Conservation (phyloP, 2,797 vertebrate genomes). For the Kryptopterus vitreolus region DNA sequence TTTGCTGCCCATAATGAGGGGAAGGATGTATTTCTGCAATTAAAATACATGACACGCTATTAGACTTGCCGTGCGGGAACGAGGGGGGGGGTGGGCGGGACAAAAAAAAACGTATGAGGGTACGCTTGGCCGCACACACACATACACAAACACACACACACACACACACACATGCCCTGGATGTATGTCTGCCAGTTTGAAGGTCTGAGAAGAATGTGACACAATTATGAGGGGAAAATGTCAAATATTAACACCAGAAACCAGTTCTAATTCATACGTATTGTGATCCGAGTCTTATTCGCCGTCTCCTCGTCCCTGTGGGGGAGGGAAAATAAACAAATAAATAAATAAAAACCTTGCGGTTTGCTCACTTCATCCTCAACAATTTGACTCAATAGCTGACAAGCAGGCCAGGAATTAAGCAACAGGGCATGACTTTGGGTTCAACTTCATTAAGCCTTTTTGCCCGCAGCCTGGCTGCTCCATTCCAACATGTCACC, state of each 20-base stretch:
- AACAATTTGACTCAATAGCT: constrained; percentile 54
- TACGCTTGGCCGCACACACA: constrained; percentile 20
- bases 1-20: constrained; percentile 91
- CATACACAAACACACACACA: too few species aligned
- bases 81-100: neutral
- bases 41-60: constrained; percentile 79
- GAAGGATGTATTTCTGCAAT: constrained; percentile 96
- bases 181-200: constrained; percentile 18
- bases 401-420: constrained; percentile 54
- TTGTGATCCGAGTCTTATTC: neutral
- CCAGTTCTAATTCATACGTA: constrained; percentile 34
- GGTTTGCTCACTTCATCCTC: constrained; percentile 55
- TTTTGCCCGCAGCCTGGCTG: constrained; percentile 53
- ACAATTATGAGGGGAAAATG: neutral
- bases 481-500: constrained; percentile 56
- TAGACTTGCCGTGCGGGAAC: constrained; percentile 65
- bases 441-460: constrained; percentile 66
- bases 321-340: neutral
- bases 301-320: constrained; percentile 11
- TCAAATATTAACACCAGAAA: neutral
- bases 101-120: constrained; percentile 13
- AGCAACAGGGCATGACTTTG: constrained; percentile 53
- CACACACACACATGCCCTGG: neutral
- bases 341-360: constrained; percentile 22
- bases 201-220: neutral